phyloP scores from a whole-genome alignment of 1,140 invertebrate species.

The Aphelinus certus region DNA sequence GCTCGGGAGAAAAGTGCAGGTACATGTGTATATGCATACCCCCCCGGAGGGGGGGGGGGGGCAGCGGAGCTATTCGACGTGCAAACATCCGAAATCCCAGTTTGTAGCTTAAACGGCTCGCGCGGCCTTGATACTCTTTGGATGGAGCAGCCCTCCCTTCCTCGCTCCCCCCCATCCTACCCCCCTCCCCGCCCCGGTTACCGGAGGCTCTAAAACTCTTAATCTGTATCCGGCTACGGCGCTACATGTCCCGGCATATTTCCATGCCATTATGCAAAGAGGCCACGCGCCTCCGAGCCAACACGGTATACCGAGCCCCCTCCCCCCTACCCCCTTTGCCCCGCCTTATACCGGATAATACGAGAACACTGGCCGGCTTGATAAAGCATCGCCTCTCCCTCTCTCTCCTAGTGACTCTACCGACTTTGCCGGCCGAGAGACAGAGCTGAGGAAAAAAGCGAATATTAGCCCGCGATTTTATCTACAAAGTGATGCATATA shows the following conservation, averaged over 20 bases:
- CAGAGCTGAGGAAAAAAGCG: neutral
- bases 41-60: no score
- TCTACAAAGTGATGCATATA: no score
- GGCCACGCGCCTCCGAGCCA: constrained; percentile 47
- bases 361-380: constrained; percentile 10
- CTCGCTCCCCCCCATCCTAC: no score
- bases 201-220: constrained; percentile 58
- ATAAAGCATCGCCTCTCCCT: constrained; percentile 25
- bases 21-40: no score
- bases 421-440: neutral
- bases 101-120: constrained; percentile 24
- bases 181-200: constrained; percentile 33
- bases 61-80: neutral
- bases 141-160: constrained; percentile 41
- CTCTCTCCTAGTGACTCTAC: neutral
- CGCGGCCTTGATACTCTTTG: constrained; percentile 17
- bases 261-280: constrained; percentile 62
- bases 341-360: constrained; percentile 34
- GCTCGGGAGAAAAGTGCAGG: no score
- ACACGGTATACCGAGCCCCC: constrained; percentile 36
- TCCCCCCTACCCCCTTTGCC: neutral
- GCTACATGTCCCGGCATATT: constrained; percentile 60
- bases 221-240: constrained; percentile 59
- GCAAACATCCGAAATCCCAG: constrained; percentile 22
- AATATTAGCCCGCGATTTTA: constrained; percentile 5